These are phyloP conservation scores for Procambarus virginalis DNA, from an alignment of 1,140 invertebrate genomes.

Conservation along the genomic window DNA sequence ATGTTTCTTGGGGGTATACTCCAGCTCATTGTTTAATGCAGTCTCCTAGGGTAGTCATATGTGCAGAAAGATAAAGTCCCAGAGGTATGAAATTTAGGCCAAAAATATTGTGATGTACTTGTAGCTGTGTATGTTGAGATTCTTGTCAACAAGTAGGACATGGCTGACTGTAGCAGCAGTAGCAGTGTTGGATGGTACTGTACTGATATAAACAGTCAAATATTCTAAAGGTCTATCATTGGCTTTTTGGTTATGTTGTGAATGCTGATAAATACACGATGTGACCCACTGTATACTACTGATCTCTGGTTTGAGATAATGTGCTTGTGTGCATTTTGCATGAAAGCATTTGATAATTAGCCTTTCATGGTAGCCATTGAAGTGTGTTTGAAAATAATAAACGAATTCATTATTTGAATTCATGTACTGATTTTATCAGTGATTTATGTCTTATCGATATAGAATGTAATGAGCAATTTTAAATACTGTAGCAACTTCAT, in stretches of 20 bases:
- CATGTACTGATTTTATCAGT: background rate
- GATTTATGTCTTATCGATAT: background rate
- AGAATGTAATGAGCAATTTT: background rate
- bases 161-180: constrained; percentile 39
- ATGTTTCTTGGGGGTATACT: background rate
- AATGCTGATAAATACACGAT: constrained; percentile 10
- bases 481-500: background rate
- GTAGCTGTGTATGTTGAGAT: constrained; percentile 62
- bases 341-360: constrained; percentile 17
- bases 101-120: constrained; percentile 40
- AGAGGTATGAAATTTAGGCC: constrained; percentile 32
- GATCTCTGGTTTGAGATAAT: background rate
- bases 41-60: background rate
- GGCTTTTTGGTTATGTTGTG: background rate
- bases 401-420: background rate
- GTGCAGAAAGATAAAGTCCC: constrained; percentile 20
- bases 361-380: constrained; percentile 40
- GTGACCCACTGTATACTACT: constrained; percentile 35
- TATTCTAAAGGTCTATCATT: background rate
- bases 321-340: constrained; percentile 33
- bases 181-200: constrained; percentile 12
- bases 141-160: constrained; percentile 61
- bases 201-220: background rate
- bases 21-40: background rate
- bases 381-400: background rate